Conservation (phyloP, 2,797 vertebrate genomes). For the Enteromius viviparus region DNA sequence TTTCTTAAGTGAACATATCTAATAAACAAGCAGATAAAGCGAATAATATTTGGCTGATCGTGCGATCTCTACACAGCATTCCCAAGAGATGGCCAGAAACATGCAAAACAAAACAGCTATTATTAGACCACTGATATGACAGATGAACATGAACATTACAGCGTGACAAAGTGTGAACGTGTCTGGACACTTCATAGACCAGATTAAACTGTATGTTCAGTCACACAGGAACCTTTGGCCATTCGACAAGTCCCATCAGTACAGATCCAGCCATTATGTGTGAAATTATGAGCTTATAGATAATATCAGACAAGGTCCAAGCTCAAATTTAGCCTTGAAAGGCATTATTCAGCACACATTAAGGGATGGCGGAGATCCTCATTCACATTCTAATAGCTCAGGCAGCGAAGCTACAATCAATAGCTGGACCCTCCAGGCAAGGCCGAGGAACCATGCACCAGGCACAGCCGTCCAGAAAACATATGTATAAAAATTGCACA, state of each 20-base stretch:
- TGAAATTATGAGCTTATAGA: constrained; percentile 39
- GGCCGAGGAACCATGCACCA: constrained; percentile 37
- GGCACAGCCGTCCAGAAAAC: constrained; percentile 38
- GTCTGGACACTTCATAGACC: neutral
- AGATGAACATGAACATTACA: neutral
- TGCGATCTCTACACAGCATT: neutral
- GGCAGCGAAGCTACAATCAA: constrained; percentile 57
- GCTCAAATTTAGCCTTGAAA: constrained; percentile 53
- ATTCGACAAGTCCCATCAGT: constrained; percentile 28
- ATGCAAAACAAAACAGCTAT: neutral
- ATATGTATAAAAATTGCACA: constrained; percentile 57
- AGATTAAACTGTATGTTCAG: constrained; percentile 25
- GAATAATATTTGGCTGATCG: neutral
- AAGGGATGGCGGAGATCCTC: constrained; percentile 50
- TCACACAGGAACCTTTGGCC: constrained; percentile 22
- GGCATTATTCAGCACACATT: constrained; percentile 38
- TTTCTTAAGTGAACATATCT: neutral
- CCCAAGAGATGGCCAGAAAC: neutral
- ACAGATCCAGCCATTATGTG: constrained; percentile 28
- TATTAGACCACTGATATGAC: neutral
- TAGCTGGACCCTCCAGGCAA: constrained; percentile 47
- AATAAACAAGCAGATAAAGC: neutral
- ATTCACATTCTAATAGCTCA: constrained; percentile 59
- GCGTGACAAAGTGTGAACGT: neutral
- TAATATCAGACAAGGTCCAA: constrained; percentile 48